A percentile compares a stretch with the other conserved stretches of the same genome.
Conservation (phyloP, 2,888 invertebrate genomes). For the Drosophila anomelani region DNA sequence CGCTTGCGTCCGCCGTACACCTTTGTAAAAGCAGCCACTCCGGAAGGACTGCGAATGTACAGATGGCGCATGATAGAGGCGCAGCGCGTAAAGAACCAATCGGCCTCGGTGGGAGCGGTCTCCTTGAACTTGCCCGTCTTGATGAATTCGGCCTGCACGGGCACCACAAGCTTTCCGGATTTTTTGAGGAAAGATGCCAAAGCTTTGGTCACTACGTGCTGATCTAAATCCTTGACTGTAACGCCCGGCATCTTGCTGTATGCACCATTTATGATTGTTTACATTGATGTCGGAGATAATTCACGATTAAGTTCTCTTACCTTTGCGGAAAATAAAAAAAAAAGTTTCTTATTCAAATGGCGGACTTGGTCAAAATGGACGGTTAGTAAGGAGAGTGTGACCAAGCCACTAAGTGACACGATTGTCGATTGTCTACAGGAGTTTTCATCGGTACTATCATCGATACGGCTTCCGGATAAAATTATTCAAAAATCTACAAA, state of each 20-base stretch:
- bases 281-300: neutral
- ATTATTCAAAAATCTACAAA: too few species aligned
- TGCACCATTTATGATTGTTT: neutral
- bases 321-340: neutral
- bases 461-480: neutral
- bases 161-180: conserved; percentile 85
- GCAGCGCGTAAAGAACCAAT: conserved; percentile 98
- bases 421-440: too few species aligned
- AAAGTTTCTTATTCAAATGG: neutral
- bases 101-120: conserved; percentile 97
- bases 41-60: conserved; percentile 96
- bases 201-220: conserved; percentile 97
- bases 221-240: conserved; percentile 98
- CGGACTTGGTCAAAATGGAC: conserved; percentile 16
- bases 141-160: conserved; percentile 89
- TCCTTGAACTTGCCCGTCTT: conserved; percentile 98
- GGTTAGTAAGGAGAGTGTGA: neutral
- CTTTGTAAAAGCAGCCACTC: conserved; percentile 97
- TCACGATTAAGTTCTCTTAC: conserved; percentile 6
- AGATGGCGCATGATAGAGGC: conserved; percentile 97
- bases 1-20: conserved; percentile 98
- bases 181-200: conserved; percentile 98
- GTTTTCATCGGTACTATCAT: too few species aligned
- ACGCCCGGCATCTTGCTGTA: conserved; percentile 92
- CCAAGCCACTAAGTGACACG: too few species aligned